phyloP scores from a whole-genome alignment of 1,140 invertebrate species.

The Micrasema longulum region DNA sequence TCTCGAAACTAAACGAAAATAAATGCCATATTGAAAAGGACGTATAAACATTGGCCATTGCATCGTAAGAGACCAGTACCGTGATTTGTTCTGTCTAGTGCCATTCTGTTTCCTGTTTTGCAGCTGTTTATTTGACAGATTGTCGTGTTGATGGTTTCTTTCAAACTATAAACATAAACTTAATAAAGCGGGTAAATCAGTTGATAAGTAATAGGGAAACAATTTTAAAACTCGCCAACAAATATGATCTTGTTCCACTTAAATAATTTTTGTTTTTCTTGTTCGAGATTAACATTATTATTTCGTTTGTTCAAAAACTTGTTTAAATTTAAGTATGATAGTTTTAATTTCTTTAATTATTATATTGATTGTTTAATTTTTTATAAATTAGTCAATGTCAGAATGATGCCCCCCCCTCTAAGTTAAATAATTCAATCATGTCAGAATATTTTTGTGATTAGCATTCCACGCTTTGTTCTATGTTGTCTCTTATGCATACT shows the following conservation, averaged over 20 bases:
- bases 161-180: not conserved
- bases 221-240: not conserved
- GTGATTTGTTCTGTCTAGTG: constrained; percentile 26
- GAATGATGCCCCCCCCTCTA: too few relatives aligned
- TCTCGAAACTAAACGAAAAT: constrained; percentile 8
- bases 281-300: too few relatives aligned
- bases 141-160: not conserved
- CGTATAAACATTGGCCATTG: not conserved
- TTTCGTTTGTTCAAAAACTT: not conserved
- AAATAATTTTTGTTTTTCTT: too few relatives aligned
- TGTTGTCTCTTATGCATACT: constrained; percentile 13
- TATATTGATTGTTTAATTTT: too few relatives aligned
- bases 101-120: constrained; percentile 4
- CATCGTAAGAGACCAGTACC: not conserved
- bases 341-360: too few relatives aligned
- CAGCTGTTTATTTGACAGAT: not conserved
- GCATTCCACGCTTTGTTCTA: constrained; percentile 9
- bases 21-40: constrained; percentile 5
- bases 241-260: not conserved
- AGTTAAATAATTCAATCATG: not conserved
- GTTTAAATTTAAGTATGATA: not conserved
- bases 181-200: not conserved
- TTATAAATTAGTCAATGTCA: too few relatives aligned
- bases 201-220: constrained; percentile 1
- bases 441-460: constrained; percentile 7